Evolutionary conservation across 2,888 invertebrate species (phyloP), one percentile per base, ranked within the genome.

Genomic region (Rhaphigaster nebulosa): DNA sequence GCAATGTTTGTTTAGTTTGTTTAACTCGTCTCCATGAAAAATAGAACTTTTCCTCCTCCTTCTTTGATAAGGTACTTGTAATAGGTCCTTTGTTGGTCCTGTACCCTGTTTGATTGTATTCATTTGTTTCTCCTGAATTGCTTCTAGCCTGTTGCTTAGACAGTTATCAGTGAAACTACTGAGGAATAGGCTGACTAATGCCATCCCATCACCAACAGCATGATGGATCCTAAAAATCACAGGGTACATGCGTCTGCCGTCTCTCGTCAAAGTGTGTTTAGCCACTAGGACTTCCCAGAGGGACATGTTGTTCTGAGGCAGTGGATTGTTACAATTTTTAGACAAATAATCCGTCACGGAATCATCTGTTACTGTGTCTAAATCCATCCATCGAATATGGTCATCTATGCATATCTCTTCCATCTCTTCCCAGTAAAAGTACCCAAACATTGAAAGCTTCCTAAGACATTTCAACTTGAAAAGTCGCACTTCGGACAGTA

Each of bases 191-290:
- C 94, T 94, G 70, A 95, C 93, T 20, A 95, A 93, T 10, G 95
- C 94, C 0, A 94, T 94, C 1, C 95, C 95, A 92, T 95, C 95
- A 1, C 95, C 95, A 1, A 95, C 92, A 12, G 95, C 94, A 93
- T 95, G 95, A 93, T 95, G 95, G 90, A 95, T 93, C 91, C 95
- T 94, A 92, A 95, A 94, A 91, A 95, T 92, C 56, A 95, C 93
- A 2, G 95, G 95, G 84, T 93, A 94, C 93, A 91, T 93, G 92
- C 54, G 93, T 92, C 91, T 92, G 92, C 91, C 92, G 89, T 38
- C 93, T 91, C 76, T 92, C 5, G 87, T 84, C 76, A 93, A 91
- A 0, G 93, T 92, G 88, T 93, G 92, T 65, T 92, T 91, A 10
- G 94, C 94, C 3, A 95, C 93, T 65, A 95, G 92, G 90, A 95